Evolutionary conservation across 2,888 invertebrate genomes (phyloP), one percentile per base, ranked within the genome.

Genomic region (Brachyptera risi): DNA sequence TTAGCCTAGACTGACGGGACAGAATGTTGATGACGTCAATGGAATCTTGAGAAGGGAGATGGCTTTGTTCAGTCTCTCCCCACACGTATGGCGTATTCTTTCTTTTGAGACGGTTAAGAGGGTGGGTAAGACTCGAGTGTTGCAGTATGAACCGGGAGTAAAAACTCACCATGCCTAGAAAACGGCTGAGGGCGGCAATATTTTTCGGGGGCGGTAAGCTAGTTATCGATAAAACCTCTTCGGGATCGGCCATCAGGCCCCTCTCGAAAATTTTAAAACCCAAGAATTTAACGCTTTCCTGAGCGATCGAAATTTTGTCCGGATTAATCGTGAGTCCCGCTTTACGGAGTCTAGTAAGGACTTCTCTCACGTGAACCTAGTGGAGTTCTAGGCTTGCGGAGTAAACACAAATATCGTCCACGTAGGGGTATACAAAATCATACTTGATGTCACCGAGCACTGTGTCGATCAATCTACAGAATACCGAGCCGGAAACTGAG

Each of bases 371-470:
- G n/a, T n/a, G n/a, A n/a, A n/a, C n/a, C n/a, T n/a, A n/a, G n/a
- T n/a, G n/a, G n/a, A n/a, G n/a, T n/a, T n/a, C n/a, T n/a, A n/a
- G n/a, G n/a, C n/a, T n/a, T n/a, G n/a, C n/a, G n/a, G n/a, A n/a
- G n/a, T n/a, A n/a, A n/a, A n/a, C n/a, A n/a, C n/a, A n/a, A n/a
- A n/a, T n/a, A n/a, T n/a, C n/a, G n/a, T n/a, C n/a, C n/a, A n/a
- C n/a, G n/a, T n/a, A n/a, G n/a, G n/a, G n/a, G n/a, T n/a, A n/a
- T 1, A 31, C 31, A 31, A 17, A 56, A 3, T 19, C 5, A 15
- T 56, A 56, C 31, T 56, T 56, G 3, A 56, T 11, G 37, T 59
- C 61, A 2, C 54, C 56, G 3, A 58, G 51, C 2, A 58, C 47
- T 13, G 26, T n/a, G 17, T 63, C 27, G 13, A 62, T 62, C 15